phyloP scores from a whole-genome alignment of 2,113 vertebrate species.

The Rhinoderma darwinii region DNA sequence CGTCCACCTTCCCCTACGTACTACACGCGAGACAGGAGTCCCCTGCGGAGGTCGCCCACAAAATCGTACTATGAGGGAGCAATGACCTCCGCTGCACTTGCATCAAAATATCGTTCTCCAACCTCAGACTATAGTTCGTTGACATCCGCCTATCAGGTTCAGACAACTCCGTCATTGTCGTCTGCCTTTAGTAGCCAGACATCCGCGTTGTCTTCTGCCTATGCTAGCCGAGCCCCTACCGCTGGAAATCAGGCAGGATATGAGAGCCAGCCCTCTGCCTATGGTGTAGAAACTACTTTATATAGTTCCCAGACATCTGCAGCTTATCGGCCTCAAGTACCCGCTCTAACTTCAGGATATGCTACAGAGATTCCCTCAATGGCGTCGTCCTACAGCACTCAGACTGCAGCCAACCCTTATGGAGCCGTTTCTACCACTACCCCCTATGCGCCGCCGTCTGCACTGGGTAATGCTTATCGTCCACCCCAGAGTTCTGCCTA shows the following conservation, averaged over 20 bases:
- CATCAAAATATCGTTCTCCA: conserved; percentile 71
- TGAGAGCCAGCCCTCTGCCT: conserved; percentile 70
- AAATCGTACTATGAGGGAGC: conserved; percentile 66
- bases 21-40: conserved; percentile 77
- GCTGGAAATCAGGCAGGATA: conserved; percentile 71
- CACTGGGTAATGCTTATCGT: conserved; percentile 62
- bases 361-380: conserved; percentile 76
- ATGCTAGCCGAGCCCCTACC: conserved; percentile 71
- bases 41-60: conserved; percentile 75
- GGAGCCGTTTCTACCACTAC: conserved; percentile 66
- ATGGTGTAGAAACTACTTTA: conserved; percentile 71
- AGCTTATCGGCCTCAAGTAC: conserved; percentile 73
- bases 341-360: conserved; percentile 74
- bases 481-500: conserved; percentile 67
- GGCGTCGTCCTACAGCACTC: conserved; percentile 73
- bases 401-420: conserved; percentile 77
- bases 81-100: conserved; percentile 63
- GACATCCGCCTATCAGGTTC: conserved; percentile 68
- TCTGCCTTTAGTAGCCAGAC: conserved; percentile 74
- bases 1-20: conserved; percentile 75
- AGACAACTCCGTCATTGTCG: conserved; percentile 73
- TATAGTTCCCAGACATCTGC: conserved; percentile 73
- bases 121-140: conserved; percentile 8
- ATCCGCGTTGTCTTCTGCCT: conserved; percentile 71
- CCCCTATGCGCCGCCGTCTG: conserved; percentile 64